Conservation (phyloP, 2,113 vertebrate genomes). For the Scomber japonicus region DNA sequence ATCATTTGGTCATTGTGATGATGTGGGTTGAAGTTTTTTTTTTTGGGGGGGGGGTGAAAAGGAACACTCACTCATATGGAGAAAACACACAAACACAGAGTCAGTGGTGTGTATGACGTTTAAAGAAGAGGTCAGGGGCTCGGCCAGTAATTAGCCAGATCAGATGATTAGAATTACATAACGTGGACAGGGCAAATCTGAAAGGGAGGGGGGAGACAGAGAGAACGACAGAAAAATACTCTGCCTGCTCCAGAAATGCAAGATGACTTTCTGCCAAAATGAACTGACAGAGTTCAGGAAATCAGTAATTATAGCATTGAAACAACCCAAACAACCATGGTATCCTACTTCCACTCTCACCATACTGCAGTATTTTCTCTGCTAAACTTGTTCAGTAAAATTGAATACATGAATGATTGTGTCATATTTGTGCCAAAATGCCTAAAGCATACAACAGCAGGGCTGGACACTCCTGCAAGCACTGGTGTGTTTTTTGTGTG, state of each 20-base stretch:
- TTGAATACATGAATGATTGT: not conserved
- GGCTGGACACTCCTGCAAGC: not conserved
- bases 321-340: not conserved
- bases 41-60: not conserved
- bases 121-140: slow-evolving; percentile 56
- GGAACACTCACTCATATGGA: not conserved
- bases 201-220: not conserved
- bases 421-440: slow-evolving; percentile 9
- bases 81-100: not conserved
- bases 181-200: slow-evolving; percentile 16
- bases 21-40: not conserved
- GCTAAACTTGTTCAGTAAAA: not conserved
- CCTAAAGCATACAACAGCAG: not conserved
- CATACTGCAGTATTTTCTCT: not conserved
- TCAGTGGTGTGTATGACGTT: slow-evolving; percentile 15
- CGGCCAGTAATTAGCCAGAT: slow-evolving; percentile 67
- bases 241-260: slow-evolving; percentile 13
- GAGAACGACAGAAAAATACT: not conserved
- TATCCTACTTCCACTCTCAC: too few relatives aligned
- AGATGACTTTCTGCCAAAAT: slow-evolving; percentile 1
- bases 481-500: slow-evolving; percentile 14
- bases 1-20: too few relatives aligned
- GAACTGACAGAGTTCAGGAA: not conserved
- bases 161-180: slow-evolving; percentile 75
- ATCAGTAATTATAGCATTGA: not conserved